Evolutionary conservation across 2,113 vertebrate genomes (phyloP).

Genomic region (Pomatorhinus ruficollis): DNA sequence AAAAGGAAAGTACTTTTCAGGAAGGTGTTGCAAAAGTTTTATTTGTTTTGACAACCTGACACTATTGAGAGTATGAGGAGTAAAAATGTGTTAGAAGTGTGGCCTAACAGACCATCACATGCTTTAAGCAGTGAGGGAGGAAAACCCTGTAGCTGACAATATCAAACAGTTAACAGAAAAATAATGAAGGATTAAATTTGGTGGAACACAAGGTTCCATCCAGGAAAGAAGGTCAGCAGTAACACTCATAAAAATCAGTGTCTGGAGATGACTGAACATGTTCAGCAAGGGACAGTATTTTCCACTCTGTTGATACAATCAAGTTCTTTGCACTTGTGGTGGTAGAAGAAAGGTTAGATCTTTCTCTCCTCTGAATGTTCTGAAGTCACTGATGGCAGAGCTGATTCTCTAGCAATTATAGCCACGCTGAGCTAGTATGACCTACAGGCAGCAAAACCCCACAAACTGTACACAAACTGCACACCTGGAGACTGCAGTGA

Average conservation of each 20-base stretch:
- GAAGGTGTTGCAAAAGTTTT: background rate
- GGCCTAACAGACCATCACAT: background rate
- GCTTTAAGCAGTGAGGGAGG: background rate
- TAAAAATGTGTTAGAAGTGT: background rate
- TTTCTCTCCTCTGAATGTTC: background rate
- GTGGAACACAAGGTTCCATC: background rate
- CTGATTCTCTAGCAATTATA: background rate
- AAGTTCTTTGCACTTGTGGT: background rate
- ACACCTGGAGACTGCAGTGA: background rate
- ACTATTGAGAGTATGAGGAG: background rate
- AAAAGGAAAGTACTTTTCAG: background rate
- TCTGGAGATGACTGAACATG: background rate
- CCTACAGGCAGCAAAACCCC: background rate
- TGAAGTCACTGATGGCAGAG: background rate
- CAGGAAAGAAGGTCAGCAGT: background rate
- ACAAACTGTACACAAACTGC: accelerated
- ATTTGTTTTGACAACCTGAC: slow-evolving; percentile 14
- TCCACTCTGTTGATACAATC: background rate
- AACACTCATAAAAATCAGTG: background rate
- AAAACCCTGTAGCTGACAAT: background rate
- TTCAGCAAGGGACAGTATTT: background rate
- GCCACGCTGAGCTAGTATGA: background rate
- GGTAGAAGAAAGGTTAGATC: background rate
- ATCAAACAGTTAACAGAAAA: background rate
- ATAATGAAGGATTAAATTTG: background rate